phyloP scores from a whole-genome alignment of 2,888 invertebrate species.

The Agriopis leucophaearia region DNA sequence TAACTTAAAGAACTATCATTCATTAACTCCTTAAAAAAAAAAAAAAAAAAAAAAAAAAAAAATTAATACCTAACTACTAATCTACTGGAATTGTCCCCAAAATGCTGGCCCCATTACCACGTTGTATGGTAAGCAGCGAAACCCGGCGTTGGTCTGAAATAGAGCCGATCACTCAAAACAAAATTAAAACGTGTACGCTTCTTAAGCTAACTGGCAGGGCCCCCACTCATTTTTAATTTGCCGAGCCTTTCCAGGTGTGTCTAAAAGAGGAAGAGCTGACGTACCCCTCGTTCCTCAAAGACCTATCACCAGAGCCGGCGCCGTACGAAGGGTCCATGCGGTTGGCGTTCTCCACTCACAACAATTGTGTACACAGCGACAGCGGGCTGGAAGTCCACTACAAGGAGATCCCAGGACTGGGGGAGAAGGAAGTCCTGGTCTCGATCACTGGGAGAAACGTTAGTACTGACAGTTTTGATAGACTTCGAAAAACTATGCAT shows the following conservation, averaged over 20 bases:
- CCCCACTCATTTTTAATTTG: too few relatives aligned
- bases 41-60: too few relatives aligned
- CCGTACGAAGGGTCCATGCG: slow-evolving; percentile 65
- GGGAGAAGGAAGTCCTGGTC: slow-evolving; percentile 58
- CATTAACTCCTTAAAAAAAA: too few relatives aligned
- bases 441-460: slow-evolving; percentile 67
- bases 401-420: slow-evolving; percentile 58
- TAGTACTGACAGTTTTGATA: slow-evolving; percentile 36
- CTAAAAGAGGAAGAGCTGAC: slow-evolving; percentile 66
- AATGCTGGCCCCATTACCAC: too few relatives aligned
- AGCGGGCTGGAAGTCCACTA: slow-evolving; percentile 63
- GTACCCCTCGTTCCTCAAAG: slow-evolving; percentile 60
- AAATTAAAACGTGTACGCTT: too few relatives aligned
- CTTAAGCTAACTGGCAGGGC: too few relatives aligned
- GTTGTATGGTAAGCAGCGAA: too few relatives aligned
- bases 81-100: too few relatives aligned
- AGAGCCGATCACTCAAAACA: too few relatives aligned
- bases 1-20: too few relatives aligned
- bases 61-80: too few relatives aligned
- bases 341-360: slow-evolving; percentile 55
- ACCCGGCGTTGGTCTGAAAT: too few relatives aligned
- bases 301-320: slow-evolving; percentile 63
- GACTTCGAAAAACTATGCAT: not conserved
- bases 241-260: slow-evolving; percentile 57
- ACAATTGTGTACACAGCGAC: slow-evolving; percentile 53